Evolutionary conservation across 2,888 invertebrate genomes (phyloP).

Genomic region (Cosmorhoe ocellata): DNA sequence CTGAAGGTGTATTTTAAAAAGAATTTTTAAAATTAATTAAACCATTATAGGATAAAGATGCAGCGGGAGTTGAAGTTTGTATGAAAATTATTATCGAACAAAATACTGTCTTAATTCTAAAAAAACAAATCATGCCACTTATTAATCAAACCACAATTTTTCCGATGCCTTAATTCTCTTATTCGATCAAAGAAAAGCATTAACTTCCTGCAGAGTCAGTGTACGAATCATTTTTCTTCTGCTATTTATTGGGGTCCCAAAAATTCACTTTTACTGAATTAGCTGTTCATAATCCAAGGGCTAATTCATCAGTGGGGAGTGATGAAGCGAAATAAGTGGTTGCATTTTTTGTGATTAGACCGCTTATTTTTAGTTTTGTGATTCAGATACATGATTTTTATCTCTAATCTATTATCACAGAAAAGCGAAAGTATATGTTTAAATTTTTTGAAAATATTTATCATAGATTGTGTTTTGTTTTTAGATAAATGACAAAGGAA

Average conservation of each 20-base stretch:
- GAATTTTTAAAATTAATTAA: too few species aligned
- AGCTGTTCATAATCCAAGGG: constrained; percentile 57
- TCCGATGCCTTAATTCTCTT: constrained; percentile 61
- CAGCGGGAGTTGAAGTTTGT: too few species aligned
- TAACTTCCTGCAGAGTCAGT: constrained; percentile 65
- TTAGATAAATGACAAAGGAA: too few species aligned
- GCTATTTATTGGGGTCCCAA: constrained; percentile 56
- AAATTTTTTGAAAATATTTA: too few species aligned
- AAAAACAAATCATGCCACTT: constrained; percentile 24
- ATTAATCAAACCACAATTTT: constrained; percentile 54
- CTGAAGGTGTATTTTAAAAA: too few species aligned
- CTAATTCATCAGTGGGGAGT: constrained; percentile 69
- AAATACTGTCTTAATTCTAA: neutral
- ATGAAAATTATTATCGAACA: too few species aligned
- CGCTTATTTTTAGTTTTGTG: neutral
- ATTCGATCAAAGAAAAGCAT: constrained; percentile 62
- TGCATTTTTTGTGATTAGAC: constrained; percentile 1
- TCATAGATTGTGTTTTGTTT: too few species aligned
- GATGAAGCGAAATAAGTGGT: constrained; percentile 54
- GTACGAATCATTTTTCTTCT: constrained; percentile 67
- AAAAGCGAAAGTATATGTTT: too few species aligned
- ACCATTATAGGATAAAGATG: too few species aligned
- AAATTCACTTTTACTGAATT: constrained; percentile 68
- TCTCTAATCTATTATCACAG: too few species aligned
- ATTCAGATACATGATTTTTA: too few species aligned